Evolutionary conservation across 2,113 vertebrate genomes (phyloP).

Genomic region (Oophaga pumilio): DNA sequence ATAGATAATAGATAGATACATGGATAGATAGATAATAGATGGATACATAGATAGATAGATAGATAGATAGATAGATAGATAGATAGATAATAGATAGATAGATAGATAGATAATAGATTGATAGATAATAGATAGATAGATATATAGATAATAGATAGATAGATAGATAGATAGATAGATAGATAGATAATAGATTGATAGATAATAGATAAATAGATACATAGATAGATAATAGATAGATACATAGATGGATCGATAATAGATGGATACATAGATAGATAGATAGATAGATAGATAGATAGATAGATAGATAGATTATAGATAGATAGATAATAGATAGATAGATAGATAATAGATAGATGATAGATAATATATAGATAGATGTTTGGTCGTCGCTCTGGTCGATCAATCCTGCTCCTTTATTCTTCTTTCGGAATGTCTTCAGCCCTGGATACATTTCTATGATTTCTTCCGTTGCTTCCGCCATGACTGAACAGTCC

Average conservation of each 20-base stretch:
- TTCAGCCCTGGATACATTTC: no score
- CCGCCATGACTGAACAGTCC: neutral
- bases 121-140: neutral
- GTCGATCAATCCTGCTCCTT: no score
- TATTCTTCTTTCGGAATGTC: no score
- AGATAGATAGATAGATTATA: neutral
- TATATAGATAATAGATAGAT: neutral
- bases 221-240: neutral
- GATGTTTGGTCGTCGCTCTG: no score
- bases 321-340: neutral
- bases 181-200: neutral
- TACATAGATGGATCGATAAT: neutral
- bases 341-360: neutral
- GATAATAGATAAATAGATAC: neutral
- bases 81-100: conserved; percentile 6
- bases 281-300: neutral
- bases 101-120: neutral
- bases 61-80: conserved; percentile 5
- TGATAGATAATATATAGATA: neutral
- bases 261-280: neutral
- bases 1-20: conserved; percentile 1
- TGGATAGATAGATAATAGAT: neutral
- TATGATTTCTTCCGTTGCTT: neutral
- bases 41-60: conserved; percentile 1
- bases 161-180: neutral